Evolutionary conservation across 2,113 vertebrate species (phyloP).

Genomic region (Epinephelus fuscoguttatus): DNA sequence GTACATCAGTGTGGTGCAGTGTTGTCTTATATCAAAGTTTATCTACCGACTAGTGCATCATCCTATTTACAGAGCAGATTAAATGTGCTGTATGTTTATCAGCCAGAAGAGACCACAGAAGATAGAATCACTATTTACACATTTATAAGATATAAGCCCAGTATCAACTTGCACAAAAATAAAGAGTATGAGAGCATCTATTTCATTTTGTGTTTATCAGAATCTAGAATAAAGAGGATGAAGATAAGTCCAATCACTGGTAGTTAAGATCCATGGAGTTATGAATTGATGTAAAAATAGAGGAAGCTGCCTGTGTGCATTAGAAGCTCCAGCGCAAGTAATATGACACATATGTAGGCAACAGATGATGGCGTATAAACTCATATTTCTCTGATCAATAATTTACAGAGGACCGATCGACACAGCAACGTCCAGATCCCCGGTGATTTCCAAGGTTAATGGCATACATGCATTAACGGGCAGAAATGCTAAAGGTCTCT

Average conservation of each 20-base stretch:
- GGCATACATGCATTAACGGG: conserved; percentile 74
- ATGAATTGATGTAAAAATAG: neutral
- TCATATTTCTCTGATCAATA: conserved; percentile 70
- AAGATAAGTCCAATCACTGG: neutral
- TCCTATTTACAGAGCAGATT: conserved; percentile 7
- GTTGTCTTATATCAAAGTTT: neutral
- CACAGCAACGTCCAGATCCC: conserved; percentile 35
- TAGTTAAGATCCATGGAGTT: no score
- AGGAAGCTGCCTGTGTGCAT: neutral
- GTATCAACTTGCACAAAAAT: neutral
- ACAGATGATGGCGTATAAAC: conserved; percentile 49
- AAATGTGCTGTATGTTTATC: conserved; percentile 1
- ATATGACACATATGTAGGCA: conserved; percentile 37
- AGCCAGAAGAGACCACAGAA: neutral
- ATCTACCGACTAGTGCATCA: neutral
- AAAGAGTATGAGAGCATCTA: neutral
- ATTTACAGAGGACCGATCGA: conserved; percentile 68
- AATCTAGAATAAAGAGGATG: neutral
- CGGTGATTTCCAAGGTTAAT: conserved; percentile 82
- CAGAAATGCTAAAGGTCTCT: conserved; percentile 79
- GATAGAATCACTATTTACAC: conserved; percentile 4
- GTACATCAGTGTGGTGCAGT: neutral
- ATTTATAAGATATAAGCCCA: neutral
- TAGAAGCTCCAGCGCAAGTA: conserved; percentile 27
- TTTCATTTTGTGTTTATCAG: neutral